These are phyloP conservation scores for Sebastes umbrosus DNA, from an alignment of 2,797 vertebrate genomes.

Conservation along the genomic window DNA sequence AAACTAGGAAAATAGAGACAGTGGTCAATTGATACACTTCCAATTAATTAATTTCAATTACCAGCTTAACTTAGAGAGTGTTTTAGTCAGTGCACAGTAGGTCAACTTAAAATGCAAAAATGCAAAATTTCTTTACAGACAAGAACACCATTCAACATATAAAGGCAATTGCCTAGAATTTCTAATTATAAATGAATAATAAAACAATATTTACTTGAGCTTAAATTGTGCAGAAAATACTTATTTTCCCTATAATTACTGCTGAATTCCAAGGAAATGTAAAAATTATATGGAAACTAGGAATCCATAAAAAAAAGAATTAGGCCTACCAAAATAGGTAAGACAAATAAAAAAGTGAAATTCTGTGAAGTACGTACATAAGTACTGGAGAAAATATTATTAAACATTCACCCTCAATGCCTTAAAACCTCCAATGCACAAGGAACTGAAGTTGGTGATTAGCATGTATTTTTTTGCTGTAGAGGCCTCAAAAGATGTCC, in stretches of 20 bases:
- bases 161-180: not conserved
- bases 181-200: not conserved
- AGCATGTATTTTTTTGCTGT: not conserved
- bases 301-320: no score
- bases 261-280: not conserved
- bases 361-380: not conserved
- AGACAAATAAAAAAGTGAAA: not conserved
- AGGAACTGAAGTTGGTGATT: no score
- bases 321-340: not conserved
- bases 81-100: not conserved
- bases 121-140: rapidly evolving
- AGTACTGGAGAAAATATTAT: not conserved
- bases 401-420: no score
- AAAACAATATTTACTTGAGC: not conserved
- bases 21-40: not conserved
- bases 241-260: not conserved
- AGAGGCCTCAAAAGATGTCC: not conserved
- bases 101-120: not conserved
- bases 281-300: not conserved
- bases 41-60: not conserved
- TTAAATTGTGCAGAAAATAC: not conserved
- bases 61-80: not conserved
- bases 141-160: not conserved
- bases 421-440: not conserved
- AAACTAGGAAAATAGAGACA: not conserved